Evolutionary conservation across 2,888 invertebrate genomes (phyloP).

Genomic region (Pollenia angustigena): DNA sequence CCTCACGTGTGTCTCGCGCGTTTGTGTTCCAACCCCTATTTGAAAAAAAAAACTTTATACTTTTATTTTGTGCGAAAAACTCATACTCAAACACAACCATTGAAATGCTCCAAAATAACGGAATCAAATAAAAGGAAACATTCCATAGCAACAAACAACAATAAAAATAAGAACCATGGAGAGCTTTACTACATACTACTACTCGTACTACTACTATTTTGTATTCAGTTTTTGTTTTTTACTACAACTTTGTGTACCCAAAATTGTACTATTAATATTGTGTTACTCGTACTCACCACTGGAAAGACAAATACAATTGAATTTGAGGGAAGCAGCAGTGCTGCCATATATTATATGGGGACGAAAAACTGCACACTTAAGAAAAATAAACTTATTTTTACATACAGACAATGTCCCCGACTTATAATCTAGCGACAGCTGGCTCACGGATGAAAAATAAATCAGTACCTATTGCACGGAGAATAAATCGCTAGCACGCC

Average conservation of each 20-base stretch:
- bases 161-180: conserved; percentile 25
- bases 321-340: not conserved
- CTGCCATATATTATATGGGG: not conserved
- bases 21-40: conserved; percentile 53
- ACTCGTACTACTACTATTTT: not conserved
- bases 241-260: conserved; percentile 53
- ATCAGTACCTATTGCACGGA: too few relatives aligned
- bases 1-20: conserved; percentile 67
- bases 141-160: conserved; percentile 68
- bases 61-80: conserved; percentile 1
- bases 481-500: too few relatives aligned
- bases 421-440: too few relatives aligned
- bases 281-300: not conserved
- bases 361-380: too few relatives aligned
- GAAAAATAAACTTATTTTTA: too few relatives aligned
- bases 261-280: conserved; percentile 1
- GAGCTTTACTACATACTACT: conserved; percentile 65
- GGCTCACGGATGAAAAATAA: too few relatives aligned
- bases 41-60: not conserved
- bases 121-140: conserved; percentile 46
- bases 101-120: not conserved
- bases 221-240: not conserved
- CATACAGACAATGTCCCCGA: too few relatives aligned
- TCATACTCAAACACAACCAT: conserved; percentile 9
- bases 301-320: not conserved